phyloP scores from a whole-genome alignment of 23 tunicate species.

The Styela clava region DNA sequence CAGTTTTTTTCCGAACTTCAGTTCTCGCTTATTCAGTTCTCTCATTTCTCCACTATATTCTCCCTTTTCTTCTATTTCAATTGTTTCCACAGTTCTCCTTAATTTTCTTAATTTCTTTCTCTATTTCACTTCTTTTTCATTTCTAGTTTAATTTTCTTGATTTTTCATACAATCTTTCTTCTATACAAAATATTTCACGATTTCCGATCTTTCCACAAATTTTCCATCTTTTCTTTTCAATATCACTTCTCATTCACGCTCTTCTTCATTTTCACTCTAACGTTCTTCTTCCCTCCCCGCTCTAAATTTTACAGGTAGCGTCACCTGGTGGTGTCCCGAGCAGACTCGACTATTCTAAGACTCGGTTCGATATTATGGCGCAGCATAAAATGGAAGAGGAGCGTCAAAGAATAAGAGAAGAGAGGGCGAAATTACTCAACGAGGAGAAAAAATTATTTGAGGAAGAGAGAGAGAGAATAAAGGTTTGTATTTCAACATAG shows the following conservation, averaged over 20 bases:
- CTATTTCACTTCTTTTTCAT: background rate
- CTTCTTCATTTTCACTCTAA: background rate
- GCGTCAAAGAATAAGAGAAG: conserved; percentile 49
- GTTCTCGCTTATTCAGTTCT: background rate
- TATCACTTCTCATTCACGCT: background rate
- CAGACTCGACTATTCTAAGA: conserved; percentile 27
- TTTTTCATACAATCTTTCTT: background rate
- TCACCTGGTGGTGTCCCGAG: conserved; percentile 26
- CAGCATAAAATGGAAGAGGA: conserved; percentile 56
- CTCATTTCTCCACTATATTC: background rate
- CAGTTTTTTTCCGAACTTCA: background rate
- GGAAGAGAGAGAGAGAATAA: conserved; percentile 55
- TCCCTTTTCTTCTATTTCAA: background rate
- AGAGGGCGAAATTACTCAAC: conserved; percentile 43
- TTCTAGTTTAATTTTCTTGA: background rate
- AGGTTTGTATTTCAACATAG: too few relatives aligned
- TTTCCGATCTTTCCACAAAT: background rate
- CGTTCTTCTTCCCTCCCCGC: conserved; percentile 22
- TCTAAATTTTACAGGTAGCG: background rate
- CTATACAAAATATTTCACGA: too few relatives aligned
- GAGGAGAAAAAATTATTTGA: conserved; percentile 71
- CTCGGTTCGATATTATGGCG: conserved; percentile 67
- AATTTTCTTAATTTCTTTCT: background rate
- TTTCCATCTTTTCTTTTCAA: background rate
- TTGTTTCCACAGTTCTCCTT: background rate